phyloP scores from a whole-genome alignment of 2,113 vertebrate genomes.

The Tetraodon nigroviridis region DNA sequence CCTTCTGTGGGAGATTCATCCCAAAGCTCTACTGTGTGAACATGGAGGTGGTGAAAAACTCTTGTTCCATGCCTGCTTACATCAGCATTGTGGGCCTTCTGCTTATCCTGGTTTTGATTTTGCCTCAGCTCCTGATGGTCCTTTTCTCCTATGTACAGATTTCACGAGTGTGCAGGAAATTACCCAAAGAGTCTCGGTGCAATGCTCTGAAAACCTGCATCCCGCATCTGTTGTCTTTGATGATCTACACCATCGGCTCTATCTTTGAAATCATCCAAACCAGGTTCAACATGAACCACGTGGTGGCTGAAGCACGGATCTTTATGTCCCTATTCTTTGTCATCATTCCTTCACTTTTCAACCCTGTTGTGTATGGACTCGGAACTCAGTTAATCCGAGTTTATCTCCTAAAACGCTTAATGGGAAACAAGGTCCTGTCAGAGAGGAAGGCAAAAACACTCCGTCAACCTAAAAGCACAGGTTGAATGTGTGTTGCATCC shows the following conservation, averaged over 20 bases:
- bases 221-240: constrained; percentile 67
- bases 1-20: constrained; percentile 36
- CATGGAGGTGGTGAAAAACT: constrained; percentile 57
- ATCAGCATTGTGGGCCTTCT: constrained; percentile 40
- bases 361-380: constrained; percentile 60
- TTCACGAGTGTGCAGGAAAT: constrained; percentile 32
- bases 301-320: constrained; percentile 9
- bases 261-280: constrained; percentile 45
- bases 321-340: constrained; percentile 53
- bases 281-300: constrained; percentile 41
- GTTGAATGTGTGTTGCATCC: no score
- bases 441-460: neutral
- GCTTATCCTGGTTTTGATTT: neutral
- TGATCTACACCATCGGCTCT: constrained; percentile 38
- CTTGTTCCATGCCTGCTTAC: constrained; percentile 13
- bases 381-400: constrained; percentile 41
- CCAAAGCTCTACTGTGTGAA: constrained; percentile 59
- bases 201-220: constrained; percentile 68
- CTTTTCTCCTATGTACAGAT: constrained; percentile 64
- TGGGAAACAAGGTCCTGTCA: constrained; percentile 19
- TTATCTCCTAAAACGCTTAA: constrained; percentile 43
- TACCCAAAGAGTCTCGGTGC: constrained; percentile 24
- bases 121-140: constrained; percentile 41
- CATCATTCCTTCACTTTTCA: constrained; percentile 39
- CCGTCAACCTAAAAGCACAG: neutral